Conservation (phyloP, 2,888 invertebrate genomes). For the Rotaria magnacalcarata region DNA sequence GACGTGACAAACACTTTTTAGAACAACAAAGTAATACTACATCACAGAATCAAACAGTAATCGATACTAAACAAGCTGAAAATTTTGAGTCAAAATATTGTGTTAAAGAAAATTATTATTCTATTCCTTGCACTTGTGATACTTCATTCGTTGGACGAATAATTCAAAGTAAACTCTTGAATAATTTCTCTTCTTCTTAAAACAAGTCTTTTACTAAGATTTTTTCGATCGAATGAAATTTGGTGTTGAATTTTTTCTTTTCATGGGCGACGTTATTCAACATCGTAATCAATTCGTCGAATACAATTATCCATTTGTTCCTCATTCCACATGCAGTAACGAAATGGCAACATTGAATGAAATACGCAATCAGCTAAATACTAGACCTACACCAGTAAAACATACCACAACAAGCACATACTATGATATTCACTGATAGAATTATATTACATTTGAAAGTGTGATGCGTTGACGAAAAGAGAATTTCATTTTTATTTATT, state of each 20-base stretch:
- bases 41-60: not conserved
- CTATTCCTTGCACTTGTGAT: not conserved
- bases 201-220: not conserved
- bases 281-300: not conserved
- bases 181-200: not conserved
- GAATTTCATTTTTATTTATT: no score
- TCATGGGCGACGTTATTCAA: not conserved
- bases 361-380: not conserved
- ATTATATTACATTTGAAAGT: not conserved
- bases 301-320: not conserved
- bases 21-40: not conserved
- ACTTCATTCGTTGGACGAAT: not conserved
- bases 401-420: not conserved
- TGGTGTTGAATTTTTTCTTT: not conserved
- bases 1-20: not conserved
- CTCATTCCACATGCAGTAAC: not conserved
- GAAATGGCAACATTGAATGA: not conserved
- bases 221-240: not conserved
- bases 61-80: not conserved
- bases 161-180: not conserved
- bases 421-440: not conserved
- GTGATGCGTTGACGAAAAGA: no score
- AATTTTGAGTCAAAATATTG: not conserved
- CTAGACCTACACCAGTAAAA: not conserved
- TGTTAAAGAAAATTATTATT: not conserved